phyloP scores from a whole-genome alignment of 1,140 invertebrate species.

The Augochlora pura region DNA sequence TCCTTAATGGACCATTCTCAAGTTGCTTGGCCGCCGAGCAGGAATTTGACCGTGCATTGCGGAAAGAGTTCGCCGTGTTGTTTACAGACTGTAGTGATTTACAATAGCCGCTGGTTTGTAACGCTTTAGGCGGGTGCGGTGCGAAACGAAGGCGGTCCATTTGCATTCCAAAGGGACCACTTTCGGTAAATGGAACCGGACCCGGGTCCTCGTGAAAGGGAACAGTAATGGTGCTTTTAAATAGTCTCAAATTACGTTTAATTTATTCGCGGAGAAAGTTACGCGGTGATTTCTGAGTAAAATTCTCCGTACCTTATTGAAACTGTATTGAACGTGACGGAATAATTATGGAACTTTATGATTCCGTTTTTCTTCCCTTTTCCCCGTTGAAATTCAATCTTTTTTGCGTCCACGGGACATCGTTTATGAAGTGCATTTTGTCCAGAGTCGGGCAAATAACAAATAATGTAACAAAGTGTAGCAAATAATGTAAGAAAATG shows the following conservation, averaged over 20 bases:
- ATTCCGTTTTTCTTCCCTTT: background rate
- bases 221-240: background rate
- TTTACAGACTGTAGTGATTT: background rate
- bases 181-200: conserved; percentile 5
- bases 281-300: background rate
- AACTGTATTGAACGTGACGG: background rate
- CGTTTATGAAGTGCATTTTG: background rate
- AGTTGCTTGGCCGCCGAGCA: background rate
- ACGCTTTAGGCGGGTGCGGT: background rate
- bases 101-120: background rate
- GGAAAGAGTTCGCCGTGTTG: background rate
- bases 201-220: background rate
- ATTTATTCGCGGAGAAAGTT: background rate
- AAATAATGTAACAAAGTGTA: no score
- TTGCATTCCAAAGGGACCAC: conserved; percentile 1
- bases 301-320: background rate
- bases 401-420: background rate
- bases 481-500: no score
- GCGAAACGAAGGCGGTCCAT: background rate
- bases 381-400: background rate
- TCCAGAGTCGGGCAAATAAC: no score
- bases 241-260: conserved; percentile 1
- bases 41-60: background rate
- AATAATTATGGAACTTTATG: background rate
- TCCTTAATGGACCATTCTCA: background rate